These are phyloP conservation scores for Lontra canadensis DNA, from an alignment of 2,113 vertebrate species.

Conservation along the genomic window DNA sequence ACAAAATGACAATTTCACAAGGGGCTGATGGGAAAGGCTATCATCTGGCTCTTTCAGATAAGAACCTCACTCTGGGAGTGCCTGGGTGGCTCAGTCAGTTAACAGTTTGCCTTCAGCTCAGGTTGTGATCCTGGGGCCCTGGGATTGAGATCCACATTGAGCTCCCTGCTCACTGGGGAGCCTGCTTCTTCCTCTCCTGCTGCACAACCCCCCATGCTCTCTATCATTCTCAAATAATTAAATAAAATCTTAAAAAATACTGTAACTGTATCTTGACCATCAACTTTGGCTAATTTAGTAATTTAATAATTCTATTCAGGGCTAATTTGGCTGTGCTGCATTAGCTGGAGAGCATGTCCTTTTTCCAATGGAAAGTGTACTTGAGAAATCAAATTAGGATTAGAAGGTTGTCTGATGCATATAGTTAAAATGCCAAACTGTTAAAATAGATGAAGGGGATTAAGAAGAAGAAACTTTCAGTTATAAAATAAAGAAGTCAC, in stretches of 20 bases:
- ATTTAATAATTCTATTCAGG: not conserved
- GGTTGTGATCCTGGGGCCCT: not conserved
- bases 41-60: not conserved
- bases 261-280: not conserved
- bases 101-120: not conserved
- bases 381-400: constrained; percentile 30
- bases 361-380: not conserved
- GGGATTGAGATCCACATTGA: not conserved
- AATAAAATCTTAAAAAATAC: not conserved
- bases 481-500: not conserved
- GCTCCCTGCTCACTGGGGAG: not conserved
- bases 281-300: not conserved
- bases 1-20: not conserved
- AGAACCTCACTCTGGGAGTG: not conserved
- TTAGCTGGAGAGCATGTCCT: not conserved
- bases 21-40: not conserved
- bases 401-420: not conserved
- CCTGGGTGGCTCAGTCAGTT: not conserved
- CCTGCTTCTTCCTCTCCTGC: not conserved
- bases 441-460: not conserved
- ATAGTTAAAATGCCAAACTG: not conserved
- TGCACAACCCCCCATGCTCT: not conserved
- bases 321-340: not conserved
- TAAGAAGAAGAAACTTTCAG: not conserved
- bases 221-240: not conserved